phyloP scores from a whole-genome alignment of 2,888 invertebrate species.

The Xanthorhoe spadicearia region DNA sequence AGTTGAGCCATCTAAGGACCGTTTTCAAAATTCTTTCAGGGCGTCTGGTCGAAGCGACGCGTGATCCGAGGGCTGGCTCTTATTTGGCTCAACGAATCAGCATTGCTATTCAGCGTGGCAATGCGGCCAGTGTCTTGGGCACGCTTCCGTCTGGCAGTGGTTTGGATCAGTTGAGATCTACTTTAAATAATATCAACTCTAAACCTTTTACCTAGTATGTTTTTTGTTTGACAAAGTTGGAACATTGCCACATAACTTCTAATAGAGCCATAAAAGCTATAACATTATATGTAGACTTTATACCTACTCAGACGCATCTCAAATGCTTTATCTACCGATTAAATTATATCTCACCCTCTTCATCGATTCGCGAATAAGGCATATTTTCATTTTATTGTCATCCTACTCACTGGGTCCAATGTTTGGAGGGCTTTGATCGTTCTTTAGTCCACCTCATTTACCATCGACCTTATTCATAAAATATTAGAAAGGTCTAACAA shows the following conservation, averaged over 20 bases:
- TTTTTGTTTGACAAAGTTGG: not conserved
- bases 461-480: conserved; percentile 44
- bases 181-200: not conserved
- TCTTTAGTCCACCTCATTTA: conserved; percentile 56
- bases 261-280: not conserved
- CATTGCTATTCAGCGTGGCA: too few relatives aligned
- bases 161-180: too few relatives aligned
- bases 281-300: not conserved
- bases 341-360: conserved; percentile 16
- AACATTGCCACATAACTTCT: not conserved
- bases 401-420: conserved; percentile 35
- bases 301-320: not conserved
- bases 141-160: too few relatives aligned
- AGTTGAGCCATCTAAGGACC: too few relatives aligned
- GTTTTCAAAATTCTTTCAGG: too few relatives aligned
- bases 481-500: too few relatives aligned
- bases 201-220: not conserved
- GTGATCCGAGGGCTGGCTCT: too few relatives aligned
- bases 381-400: conserved; percentile 33
- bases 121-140: too few relatives aligned
- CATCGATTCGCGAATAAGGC: conserved; percentile 21
- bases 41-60: too few relatives aligned
- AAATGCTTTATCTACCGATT: conserved; percentile 6
- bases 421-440: conserved; percentile 53
- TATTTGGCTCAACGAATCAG: too few relatives aligned